Evolutionary conservation across 2,888 invertebrate species (phyloP).

Genomic region (Mechanitis mazaeus): DNA sequence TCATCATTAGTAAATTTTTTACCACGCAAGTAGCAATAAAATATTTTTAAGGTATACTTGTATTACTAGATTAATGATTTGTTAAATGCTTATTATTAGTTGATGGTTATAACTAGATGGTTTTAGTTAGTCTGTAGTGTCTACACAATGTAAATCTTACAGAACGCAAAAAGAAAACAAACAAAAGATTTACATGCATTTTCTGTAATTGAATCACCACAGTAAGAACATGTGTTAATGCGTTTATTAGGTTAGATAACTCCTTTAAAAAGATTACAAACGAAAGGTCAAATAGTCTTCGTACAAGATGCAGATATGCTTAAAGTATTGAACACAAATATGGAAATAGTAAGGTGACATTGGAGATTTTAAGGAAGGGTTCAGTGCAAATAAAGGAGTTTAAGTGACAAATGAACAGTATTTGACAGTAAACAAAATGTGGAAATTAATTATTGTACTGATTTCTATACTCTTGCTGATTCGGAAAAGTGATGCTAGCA

Average conservation of each 20-base stretch:
- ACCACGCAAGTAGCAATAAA: no score
- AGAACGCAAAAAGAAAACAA: conserved; percentile 8
- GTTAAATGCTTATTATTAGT: no score
- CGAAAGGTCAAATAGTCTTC: conserved; percentile 23
- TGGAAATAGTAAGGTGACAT: conserved; percentile 2
- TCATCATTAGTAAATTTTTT: no score
- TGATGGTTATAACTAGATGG: no score
- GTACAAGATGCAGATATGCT: conserved; percentile 15
- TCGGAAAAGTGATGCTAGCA: conserved; percentile 40
- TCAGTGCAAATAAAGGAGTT: conserved; percentile 16
- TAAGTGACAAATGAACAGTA: conserved; percentile 27
- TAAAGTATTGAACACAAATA: conserved; percentile 9
- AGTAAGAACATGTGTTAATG: conserved; percentile 27
- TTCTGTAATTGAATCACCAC: conserved; percentile 24
- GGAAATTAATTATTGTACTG: conserved; percentile 32
- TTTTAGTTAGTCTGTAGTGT: no score
- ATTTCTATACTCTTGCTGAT: conserved; percentile 37
- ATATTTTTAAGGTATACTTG: no score
- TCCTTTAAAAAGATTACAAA: conserved; percentile 29
- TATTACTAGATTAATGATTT: no score
- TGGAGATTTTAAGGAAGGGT: conserved; percentile 18
- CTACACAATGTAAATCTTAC: not conserved
- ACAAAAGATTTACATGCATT: conserved; percentile 17
- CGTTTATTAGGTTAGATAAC: conserved; percentile 30
- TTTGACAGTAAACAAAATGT: conserved; percentile 38